Evolutionary conservation across 2,113 vertebrate genomes (phyloP), one percentile per base, ranked within the genome.

Genomic region (Eudyptes chrysolophus): DNA sequence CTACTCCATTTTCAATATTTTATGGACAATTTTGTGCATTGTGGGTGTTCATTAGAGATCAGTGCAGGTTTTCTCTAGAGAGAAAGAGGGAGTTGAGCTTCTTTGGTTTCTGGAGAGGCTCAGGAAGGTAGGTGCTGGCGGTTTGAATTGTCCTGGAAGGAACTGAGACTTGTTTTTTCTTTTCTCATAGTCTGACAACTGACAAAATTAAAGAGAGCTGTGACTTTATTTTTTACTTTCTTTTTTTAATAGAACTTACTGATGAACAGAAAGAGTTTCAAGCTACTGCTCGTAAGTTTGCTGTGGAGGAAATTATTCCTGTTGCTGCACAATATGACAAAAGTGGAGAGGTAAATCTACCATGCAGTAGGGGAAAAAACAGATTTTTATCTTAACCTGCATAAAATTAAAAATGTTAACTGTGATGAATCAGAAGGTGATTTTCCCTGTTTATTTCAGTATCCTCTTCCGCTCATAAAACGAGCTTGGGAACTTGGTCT

Each of bases 261-360:
- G 99, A 99, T 12, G 99, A 99, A 78, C 99, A 99, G 97, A 99
- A 98, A 93, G 99, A 99, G 97, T 99, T 99, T 96, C 99, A 99
- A 95, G 98, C 98, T 68, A 98, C 99, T 32, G 99, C 99, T 19
- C 97, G 98, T 55, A 99, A 98, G 95, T 99, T 99, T 98, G 98
- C 99, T 27, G 97, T 98, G 77, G 99, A 99, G 51, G 99, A 99
- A 96, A 98, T 99, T 36, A 40, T 99, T 13, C 99, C 99, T 13
- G 98, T 92, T 5, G 99, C 99, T 40, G 49, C 98, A 13, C 69
- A 97, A 4, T 99, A 99, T 93, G 99, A 99, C 97, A 98, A 40
- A 94, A 99, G 94, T 34, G 99, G 99, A 13, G 99, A 99, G 98
- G 99, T 99, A 96, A 96, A 98, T 46, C 92, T 75, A 49, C 55